Evolutionary conservation across 2,797 vertebrate species (phyloP), one percentile per base, ranked within the genome.

Genomic region (Dendrocincla fuliginosa): DNA sequence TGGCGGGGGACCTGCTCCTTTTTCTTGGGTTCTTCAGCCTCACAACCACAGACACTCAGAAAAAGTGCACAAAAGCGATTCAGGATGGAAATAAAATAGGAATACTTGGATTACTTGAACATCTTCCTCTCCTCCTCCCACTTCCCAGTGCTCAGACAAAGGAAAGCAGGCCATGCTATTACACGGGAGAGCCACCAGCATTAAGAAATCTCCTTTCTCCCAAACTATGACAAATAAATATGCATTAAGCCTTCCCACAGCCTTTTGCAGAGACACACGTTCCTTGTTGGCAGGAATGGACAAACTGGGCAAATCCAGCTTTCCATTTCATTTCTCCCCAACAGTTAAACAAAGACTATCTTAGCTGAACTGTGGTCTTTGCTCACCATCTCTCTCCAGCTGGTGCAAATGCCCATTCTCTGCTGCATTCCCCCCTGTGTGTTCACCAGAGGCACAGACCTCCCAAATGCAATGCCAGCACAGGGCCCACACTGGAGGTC

Each of bases 211-310:
- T 84, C 41, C 32, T 77, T 75, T 70, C 25, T 41, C 16, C 33
- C 50, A 16, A 6, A 1, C 42, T 6, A 1, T 17, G 20, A 27
- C 8, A 9, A 7, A 44, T 39, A 46, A 5, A 3, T 6, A 52
- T 8, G 23, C 19, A 37, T 49, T 64, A 24, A 64, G 67, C 28
- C 46, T 71, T n/a, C 73, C 49, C 57, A 22, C 30, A 61, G 13
- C 13, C 11, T 79, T 81, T 42, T 42, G 35, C 59, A 77, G 64
- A 49, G 17, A 32, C 8, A 32, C 8, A 67, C 2, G 1, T 47
- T 50, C 32, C 42, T 73, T 50, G 15, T 42, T 75, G 60, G n/a
- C 42, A 73, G 78, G 46, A 90, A 68, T 14, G 44, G 35, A 55
- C 13, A 57, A 39, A 71, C 10, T 46, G 32, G n/a, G 35, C 46